Conservation (phyloP, 2,113 vertebrate species). For the Eretmochelys imbricata region DNA sequence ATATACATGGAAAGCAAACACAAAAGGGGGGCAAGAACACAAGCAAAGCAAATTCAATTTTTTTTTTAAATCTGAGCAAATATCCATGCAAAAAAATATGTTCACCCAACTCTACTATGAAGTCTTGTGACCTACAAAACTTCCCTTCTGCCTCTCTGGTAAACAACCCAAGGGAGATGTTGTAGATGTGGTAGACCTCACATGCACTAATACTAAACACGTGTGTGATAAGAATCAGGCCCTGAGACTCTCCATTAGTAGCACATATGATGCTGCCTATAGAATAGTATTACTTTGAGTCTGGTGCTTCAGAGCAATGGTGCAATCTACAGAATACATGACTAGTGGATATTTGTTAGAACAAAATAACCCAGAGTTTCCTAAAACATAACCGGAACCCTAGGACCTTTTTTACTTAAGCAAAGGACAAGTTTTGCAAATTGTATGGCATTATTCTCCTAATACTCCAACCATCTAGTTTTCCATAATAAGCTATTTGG, state of each 20-base stretch:
- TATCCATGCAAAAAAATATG: not conserved
- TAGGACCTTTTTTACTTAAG: slow-evolving; percentile 22
- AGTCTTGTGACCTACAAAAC: not conserved
- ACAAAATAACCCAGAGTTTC: not conserved
- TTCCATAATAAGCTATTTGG: slow-evolving; percentile 2
- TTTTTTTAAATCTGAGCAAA: not conserved
- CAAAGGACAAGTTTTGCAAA: not conserved
- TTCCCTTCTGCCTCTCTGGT: not conserved
- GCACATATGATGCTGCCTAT: not conserved
- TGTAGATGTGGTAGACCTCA: not conserved
- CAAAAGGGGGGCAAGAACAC: not conserved
- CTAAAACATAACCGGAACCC: not conserved
- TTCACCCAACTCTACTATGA: not conserved
- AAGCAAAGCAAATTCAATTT: not conserved
- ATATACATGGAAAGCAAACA: not conserved
- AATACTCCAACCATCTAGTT: slow-evolving; percentile 8
- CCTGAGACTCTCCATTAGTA: slow-evolving; percentile 3
- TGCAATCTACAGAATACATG: not conserved
- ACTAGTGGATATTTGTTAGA: not conserved
- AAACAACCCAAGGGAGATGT: not conserved
- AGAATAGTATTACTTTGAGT: not conserved
- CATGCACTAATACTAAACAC: not conserved
- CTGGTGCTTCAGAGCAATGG: not conserved
- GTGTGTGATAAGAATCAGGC: not conserved
- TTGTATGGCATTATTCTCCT: not conserved